These are phyloP conservation scores for Nymphicus hollandicus DNA, from an alignment of 2,113 vertebrate genomes.

Conservation along the genomic window DNA sequence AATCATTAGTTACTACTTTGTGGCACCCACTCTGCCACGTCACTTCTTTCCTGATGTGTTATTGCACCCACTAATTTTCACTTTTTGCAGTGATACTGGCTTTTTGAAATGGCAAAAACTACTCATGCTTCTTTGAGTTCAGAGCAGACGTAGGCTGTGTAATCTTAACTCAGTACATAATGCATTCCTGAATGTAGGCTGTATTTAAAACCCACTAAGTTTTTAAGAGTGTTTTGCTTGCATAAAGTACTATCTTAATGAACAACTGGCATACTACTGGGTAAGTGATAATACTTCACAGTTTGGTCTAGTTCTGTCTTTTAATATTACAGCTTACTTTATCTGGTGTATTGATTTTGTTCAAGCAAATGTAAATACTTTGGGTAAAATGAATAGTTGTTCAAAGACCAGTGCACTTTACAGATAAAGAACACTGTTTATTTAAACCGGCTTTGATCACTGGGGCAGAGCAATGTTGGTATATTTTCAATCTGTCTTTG, in stretches of 20 bases:
- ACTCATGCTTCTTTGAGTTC: conserved; percentile 36
- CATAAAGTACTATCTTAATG: conserved; percentile 29
- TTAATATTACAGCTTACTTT: conserved; percentile 22
- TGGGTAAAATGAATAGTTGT: conserved; percentile 58
- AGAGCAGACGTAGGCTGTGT: conserved; percentile 46
- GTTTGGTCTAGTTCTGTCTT: conserved; percentile 23
- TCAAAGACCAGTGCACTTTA: conserved; percentile 68
- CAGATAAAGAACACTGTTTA: conserved; percentile 70
- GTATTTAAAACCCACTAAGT: conserved; percentile 44
- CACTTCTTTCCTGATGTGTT: conserved; percentile 26
- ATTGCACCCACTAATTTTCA: conserved; percentile 43
- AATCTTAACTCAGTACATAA: conserved; percentile 32
- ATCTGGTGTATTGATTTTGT: conserved; percentile 50
- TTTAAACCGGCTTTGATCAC: conserved; percentile 74
- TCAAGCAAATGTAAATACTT: conserved; percentile 69
- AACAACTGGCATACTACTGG: conserved; percentile 12
- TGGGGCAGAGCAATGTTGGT: conserved; percentile 46
- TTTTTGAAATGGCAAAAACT: conserved; percentile 57
- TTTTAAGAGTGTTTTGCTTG: conserved; percentile 46
- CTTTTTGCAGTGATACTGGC: conserved; percentile 30
- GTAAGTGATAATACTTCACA: conserved; percentile 15
- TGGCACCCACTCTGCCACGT: conserved; percentile 47
- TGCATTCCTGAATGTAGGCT: conserved; percentile 45
- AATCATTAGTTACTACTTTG: conserved; percentile 35
- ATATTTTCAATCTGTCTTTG: conserved; percentile 56